Base-by-base conservation (phyloP, 2,113 vertebrate genomes). In the Lepus americanus region DNA sequence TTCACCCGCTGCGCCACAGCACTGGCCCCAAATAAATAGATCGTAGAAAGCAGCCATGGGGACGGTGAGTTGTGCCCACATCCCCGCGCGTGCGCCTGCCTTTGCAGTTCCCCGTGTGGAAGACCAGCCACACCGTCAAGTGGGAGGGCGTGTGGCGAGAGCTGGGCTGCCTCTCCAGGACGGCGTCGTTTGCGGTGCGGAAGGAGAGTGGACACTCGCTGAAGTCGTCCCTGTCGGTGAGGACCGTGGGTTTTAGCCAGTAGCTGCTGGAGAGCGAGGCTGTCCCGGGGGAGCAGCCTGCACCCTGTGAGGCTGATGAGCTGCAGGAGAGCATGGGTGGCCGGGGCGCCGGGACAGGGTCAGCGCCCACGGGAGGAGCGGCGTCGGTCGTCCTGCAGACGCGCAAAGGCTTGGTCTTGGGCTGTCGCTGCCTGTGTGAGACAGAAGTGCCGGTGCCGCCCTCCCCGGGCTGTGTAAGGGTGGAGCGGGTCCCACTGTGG, bases 71-170 rank as follows among this genome's bases (percentile, higher is more conserved):
- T 4, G 61, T 23, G 39, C 0, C 2, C 0, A 1, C 6, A 0
- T 63, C 2, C n/a, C 0, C 19, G 0, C n/a, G 0, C 4, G 2
- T 0, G 0, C 0, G 0, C 2, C 0, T 73, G 59, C 9, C 0
- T 76, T 73, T 89, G 6, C 96, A 99, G 99, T 99, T 99, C 92
- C 99, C 99, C 33, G 6, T 99, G 0, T 99, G 99, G 98, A 98
- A 98, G 96, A 99, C 99, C 19, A 98, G 97, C 98, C 99, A 99
- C 98, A 99, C 99, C 0, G 55, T 99, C 95, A 99, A 99, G 98
- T 99, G 99, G 99, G 99, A 99, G 93, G 99, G 99, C 0, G 99
- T 99, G 36, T 99, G 99, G 99, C 98, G 99, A 79, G 99, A 99
- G 89, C 98, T 99, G 84, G 99, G 99, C 97, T 99, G 99, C 95